phyloP scores from a whole-genome alignment of 2,113 vertebrate species.

The Verasper variegatus region DNA sequence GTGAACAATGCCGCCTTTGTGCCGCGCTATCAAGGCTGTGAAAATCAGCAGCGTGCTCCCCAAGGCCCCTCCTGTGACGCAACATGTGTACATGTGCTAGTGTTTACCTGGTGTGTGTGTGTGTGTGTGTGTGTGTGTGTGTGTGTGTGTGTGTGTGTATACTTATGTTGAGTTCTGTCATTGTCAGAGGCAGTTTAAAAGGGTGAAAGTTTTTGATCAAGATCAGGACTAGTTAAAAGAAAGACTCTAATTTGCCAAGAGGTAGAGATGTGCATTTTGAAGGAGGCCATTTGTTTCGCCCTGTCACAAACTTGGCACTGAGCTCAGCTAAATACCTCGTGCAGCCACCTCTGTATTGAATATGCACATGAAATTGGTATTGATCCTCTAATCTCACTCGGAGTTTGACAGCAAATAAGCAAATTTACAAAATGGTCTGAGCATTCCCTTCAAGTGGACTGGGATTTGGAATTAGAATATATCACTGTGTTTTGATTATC shows the following conservation, averaged over 20 bases:
- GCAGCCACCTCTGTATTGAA: constrained; percentile 28
- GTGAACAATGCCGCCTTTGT: constrained; percentile 61
- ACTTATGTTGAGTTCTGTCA: neutral
- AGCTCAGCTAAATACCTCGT: constrained; percentile 40
- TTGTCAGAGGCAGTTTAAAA: neutral
- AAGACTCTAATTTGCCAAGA: neutral
- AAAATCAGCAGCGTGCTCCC: constrained; percentile 34
- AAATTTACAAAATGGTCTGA: constrained; percentile 14
- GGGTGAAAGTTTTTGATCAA: neutral
- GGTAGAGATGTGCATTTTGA: neutral
- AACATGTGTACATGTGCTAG: neutral
- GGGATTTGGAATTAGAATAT: too few species aligned
- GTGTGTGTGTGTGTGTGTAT: neutral
- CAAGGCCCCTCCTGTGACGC: neutral
- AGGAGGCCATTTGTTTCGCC: neutral
- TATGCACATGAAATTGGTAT: constrained; percentile 24
- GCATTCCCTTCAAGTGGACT: neutral
- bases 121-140: neutral
- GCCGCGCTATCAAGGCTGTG: constrained; percentile 34
- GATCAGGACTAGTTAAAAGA: neutral
- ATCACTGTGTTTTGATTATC: neutral
- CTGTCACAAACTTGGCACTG: neutral
- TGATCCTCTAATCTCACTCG: constrained; percentile 34
- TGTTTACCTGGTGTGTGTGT: neutral
- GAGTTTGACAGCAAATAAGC: constrained; percentile 26